Conservation (phyloP, 2,113 vertebrate genomes). For the Odocoileus virginianus region DNA sequence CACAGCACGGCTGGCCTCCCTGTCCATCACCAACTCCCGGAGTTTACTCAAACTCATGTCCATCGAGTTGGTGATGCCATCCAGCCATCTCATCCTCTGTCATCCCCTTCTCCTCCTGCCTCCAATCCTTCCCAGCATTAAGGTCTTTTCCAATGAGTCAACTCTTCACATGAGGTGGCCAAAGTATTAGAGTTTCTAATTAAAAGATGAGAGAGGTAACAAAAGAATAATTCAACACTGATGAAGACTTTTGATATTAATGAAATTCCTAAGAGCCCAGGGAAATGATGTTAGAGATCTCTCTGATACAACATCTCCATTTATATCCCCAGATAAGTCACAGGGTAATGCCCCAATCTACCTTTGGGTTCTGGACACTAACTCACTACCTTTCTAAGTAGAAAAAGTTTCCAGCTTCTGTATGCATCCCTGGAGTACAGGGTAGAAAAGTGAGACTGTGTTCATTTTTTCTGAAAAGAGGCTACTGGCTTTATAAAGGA, state of each 20-base stretch:
- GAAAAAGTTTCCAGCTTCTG: background rate
- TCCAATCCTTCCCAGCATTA: no score
- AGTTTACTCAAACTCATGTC: no score
- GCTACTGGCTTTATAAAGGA: background rate
- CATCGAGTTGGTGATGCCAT: no score
- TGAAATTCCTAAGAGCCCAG: background rate
- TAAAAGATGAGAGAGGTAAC: background rate
- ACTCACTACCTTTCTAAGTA: background rate
- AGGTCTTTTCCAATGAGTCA: no score
- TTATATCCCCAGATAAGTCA: background rate
- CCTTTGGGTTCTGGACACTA: background rate
- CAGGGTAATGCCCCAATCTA: background rate
- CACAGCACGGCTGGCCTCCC: no score
- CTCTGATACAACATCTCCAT: background rate
- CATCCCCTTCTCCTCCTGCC: no score
- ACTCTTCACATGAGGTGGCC: no score
- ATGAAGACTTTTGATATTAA: background rate
- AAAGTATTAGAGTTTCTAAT: background rate
- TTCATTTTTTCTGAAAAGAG: background rate
- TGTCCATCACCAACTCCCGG: no score
- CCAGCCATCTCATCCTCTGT: no score
- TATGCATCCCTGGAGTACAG: accelerated
- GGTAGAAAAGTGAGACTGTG: background rate
- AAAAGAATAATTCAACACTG: background rate
- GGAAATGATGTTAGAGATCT: background rate